Evolutionary conservation across 2,113 vertebrate species (phyloP).

Genomic region (Natator depressus): DNA sequence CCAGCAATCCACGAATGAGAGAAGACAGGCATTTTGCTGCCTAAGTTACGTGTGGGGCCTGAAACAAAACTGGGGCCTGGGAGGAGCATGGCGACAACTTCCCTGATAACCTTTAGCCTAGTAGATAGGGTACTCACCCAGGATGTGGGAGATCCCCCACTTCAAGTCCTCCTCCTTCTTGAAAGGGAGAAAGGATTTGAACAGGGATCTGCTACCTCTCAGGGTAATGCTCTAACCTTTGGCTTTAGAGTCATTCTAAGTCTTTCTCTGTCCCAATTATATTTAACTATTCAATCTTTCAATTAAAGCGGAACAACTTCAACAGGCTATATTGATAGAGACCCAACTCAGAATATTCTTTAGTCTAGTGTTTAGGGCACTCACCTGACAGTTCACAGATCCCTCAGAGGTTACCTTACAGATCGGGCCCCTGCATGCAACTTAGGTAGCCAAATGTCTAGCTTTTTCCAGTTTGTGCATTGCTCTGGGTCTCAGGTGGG

Average conservation of each 20-base stretch:
- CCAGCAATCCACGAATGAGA: neutral
- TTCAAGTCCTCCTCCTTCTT: neutral
- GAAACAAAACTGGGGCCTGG: neutral
- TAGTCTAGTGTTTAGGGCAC: too few species aligned
- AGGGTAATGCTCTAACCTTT: neutral
- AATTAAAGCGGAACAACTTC: too few species aligned
- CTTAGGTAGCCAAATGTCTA: too few species aligned
- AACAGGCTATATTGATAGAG: too few species aligned
- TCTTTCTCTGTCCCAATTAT: neutral
- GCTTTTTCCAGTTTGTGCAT: neutral
- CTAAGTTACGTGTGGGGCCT: neutral
- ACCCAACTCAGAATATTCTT: too few species aligned
- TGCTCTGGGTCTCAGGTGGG: neutral
- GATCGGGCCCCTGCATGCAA: too few species aligned
- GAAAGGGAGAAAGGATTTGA: neutral
- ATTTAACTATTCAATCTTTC: neutral
- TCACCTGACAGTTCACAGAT: too few species aligned
- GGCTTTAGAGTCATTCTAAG: neutral
- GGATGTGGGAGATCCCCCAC: too few species aligned
- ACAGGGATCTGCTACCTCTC: neutral
- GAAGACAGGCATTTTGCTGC: neutral
- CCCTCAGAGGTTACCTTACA: too few species aligned
- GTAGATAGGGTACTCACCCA: too few species aligned
- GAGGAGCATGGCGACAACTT: neutral
- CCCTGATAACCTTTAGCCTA: neutral